Conservation (phyloP, 2,797 vertebrate species). For the Chaunax sp. region DNA sequence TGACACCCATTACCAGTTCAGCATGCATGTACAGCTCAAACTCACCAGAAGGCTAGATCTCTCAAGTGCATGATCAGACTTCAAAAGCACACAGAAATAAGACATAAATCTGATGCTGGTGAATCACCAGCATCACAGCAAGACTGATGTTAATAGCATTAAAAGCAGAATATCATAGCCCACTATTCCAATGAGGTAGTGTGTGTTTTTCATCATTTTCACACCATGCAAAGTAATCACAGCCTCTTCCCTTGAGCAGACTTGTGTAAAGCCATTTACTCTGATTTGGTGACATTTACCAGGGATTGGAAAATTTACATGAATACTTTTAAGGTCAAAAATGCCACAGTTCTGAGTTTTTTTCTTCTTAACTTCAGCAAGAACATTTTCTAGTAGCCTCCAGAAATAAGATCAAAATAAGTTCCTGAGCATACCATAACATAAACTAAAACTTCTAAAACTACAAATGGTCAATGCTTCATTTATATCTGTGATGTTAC, state of each 20-base stretch:
- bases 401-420: no score
- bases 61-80: conserved; percentile 34
- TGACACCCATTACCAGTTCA: conserved; percentile 37
- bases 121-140: conserved; percentile 65
- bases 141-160: conserved; percentile 58
- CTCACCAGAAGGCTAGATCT: conserved; percentile 54
- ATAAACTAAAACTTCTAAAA: neutral
- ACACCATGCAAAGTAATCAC: conserved; percentile 70
- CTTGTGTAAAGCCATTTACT: neutral
- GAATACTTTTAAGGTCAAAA: neutral
- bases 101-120: conserved; percentile 30
- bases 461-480: neutral
- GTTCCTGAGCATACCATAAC: no score
- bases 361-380: neutral
- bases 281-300: conserved; percentile 17
- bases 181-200: conserved; percentile 64
- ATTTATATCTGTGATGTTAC: conserved; percentile 2
- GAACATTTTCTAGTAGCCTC: neutral
- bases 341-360: no score
- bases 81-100: conserved; percentile 50
- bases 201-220: conserved; percentile 56
- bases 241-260: conserved; percentile 41
- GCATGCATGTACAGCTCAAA: conserved; percentile 48
- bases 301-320: conserved; percentile 1
- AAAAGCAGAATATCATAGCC: conserved; percentile 46